These are phyloP conservation scores for Caenorhabditis panamensis DNA, from an alignment of 2,888 invertebrate species.

Conservation along the genomic window DNA sequence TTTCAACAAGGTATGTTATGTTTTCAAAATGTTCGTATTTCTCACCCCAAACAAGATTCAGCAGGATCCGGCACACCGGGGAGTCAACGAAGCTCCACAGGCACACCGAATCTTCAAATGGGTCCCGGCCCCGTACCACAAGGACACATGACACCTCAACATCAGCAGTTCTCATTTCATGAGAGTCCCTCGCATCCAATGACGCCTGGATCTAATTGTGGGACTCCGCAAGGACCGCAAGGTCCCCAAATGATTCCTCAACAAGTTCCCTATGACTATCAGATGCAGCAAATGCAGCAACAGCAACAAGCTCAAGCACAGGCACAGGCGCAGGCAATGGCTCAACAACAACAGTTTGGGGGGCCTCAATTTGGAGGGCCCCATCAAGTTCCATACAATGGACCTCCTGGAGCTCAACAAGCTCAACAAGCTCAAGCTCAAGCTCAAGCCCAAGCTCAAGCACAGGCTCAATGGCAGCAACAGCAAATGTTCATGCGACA, in stretches of 20 bases:
- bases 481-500: conserved; percentile 49
- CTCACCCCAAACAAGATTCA: neutral
- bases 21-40: neutral
- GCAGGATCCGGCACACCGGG: conserved; percentile 52
- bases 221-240: conserved; percentile 29
- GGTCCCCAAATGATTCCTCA: neutral
- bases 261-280: conserved; percentile 38
- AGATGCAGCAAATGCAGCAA: conserved; percentile 48
- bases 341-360: conserved; percentile 30
- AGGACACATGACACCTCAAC: conserved; percentile 19
- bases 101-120: conserved; percentile 43
- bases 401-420: too few species aligned
- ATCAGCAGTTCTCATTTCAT: conserved; percentile 28
- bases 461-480: conserved; percentile 44
- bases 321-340: conserved; percentile 28
- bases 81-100: conserved; percentile 50
- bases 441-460: too few species aligned
- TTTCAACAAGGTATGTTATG: conserved; percentile 26
- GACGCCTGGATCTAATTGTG: conserved; percentile 48
- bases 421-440: too few species aligned
- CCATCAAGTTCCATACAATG: conserved; percentile 28
- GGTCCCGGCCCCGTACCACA: neutral
- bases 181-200: too few species aligned
- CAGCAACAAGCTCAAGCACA: conserved; percentile 53
- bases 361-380: neutral